Evolutionary conservation across 23 tunicate genomes (phyloP).

Genomic region (Corella eumyota): DNA sequence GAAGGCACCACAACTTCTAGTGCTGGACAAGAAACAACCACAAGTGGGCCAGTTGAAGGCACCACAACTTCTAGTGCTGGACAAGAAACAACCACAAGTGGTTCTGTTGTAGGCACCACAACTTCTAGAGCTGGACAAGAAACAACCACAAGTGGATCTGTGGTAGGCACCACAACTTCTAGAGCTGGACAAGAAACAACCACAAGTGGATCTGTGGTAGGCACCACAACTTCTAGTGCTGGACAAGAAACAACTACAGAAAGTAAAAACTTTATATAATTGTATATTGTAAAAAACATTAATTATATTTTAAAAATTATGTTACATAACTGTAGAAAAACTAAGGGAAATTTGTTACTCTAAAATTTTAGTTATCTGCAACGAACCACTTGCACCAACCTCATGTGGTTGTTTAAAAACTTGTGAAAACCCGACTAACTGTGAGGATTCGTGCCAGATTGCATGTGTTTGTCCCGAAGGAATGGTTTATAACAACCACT

Average conservation of each 20-base stretch:
- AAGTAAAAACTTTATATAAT: neutral
- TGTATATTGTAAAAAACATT: too few relatives aligned
- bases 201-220: slow-evolving; percentile 5
- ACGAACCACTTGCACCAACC: slow-evolving; percentile 30
- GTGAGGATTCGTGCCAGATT: slow-evolving; percentile 19
- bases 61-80: slow-evolving; percentile 12
- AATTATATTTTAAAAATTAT: slow-evolving; percentile 1
- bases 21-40: slow-evolving; percentile 2
- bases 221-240: neutral
- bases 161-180: neutral
- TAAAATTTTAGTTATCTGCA: slow-evolving; percentile 26
- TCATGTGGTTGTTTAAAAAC: slow-evolving; percentile 55
- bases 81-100: slow-evolving; percentile 17
- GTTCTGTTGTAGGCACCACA: slow-evolving; percentile 3
- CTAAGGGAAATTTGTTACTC: too few relatives aligned
- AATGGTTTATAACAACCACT: slow-evolving; percentile 21
- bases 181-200: slow-evolving; percentile 1
- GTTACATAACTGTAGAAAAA: neutral
- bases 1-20: slow-evolving; percentile 25
- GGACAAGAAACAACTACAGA: slow-evolving; percentile 11
- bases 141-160: slow-evolving; percentile 6
- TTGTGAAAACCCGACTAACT: slow-evolving; percentile 25
- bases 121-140: slow-evolving; percentile 12
- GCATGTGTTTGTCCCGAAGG: slow-evolving; percentile 75
- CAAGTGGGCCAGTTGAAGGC: neutral